These are phyloP conservation scores for Acridotheres tristis DNA, from an alignment of 2,797 vertebrate genomes.

Conservation along the genomic window DNA sequence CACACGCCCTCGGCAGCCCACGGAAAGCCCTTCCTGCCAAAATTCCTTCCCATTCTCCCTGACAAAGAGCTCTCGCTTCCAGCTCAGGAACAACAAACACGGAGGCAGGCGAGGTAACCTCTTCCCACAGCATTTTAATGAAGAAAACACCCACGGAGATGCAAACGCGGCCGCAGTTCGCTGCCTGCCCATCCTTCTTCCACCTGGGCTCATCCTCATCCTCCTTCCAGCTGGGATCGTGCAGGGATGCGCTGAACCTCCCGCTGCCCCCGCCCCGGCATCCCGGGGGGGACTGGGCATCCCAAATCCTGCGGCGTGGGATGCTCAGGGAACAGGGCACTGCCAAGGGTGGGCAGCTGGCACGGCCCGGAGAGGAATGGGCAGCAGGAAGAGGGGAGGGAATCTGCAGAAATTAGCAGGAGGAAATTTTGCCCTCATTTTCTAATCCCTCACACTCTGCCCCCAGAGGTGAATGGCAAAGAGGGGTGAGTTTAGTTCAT, in stretches of 20 bases:
- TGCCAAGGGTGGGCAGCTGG: accelerated
- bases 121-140: slow-evolving; percentile 52
- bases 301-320: accelerated
- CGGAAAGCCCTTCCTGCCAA: background rate
- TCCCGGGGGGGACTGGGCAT: background rate
- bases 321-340: background rate
- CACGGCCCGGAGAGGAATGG: accelerated
- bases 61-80: background rate
- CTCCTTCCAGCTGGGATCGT: background rate
- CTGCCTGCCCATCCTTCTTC: background rate
- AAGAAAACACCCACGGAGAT: slow-evolving; percentile 22
- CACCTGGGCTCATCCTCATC: background rate
- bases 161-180: background rate
- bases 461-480: background rate
- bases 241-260: background rate
- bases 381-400: background rate
- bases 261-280: accelerated
- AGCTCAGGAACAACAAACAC: background rate
- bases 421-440: background rate
- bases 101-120: background rate
- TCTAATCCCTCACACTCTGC: accelerated
- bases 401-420: background rate
- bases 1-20: background rate
- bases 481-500: background rate
- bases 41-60: background rate